Conservation (phyloP, 2,888 invertebrate species). For the Prosapia bicincta region DNA sequence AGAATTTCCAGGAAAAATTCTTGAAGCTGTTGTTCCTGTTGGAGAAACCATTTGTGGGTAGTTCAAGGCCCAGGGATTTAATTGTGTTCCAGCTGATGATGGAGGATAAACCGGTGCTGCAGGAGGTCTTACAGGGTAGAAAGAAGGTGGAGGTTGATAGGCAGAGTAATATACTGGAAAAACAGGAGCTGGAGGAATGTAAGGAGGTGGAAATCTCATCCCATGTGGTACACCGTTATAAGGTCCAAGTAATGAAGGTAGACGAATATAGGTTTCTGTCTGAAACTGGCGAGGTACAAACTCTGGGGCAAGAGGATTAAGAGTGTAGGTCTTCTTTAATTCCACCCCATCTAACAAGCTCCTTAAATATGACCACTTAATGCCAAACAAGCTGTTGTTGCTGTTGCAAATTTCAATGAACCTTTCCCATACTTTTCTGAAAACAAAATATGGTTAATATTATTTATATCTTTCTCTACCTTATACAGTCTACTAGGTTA, state of each 20-base stretch:
- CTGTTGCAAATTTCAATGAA: slow-evolving; percentile 69
- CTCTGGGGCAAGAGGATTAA: slow-evolving; percentile 80
- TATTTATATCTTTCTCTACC: too few relatives aligned
- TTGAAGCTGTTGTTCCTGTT: slow-evolving; percentile 32
- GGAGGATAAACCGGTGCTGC: slow-evolving; percentile 23
- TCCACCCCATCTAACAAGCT: slow-evolving; percentile 70
- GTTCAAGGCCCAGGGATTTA: slow-evolving; percentile 24
- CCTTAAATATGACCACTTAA: slow-evolving; percentile 64
- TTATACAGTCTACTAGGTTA: too few relatives aligned
- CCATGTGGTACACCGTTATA: slow-evolving; percentile 20
- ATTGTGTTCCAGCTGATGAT: slow-evolving; percentile 9
- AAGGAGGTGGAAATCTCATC: slow-evolving; percentile 24
- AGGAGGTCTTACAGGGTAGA: slow-evolving; percentile 30
- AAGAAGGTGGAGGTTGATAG: slow-evolving; percentile 24
- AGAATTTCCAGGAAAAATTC: slow-evolving; percentile 31
- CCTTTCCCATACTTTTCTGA: slow-evolving; percentile 72
- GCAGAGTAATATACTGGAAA: slow-evolving; percentile 32
- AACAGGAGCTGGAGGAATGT: slow-evolving; percentile 26
- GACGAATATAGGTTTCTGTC: slow-evolving; percentile 42
- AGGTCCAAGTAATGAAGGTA: slow-evolving; percentile 31
- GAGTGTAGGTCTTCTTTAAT: slow-evolving; percentile 66
- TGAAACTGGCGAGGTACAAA: slow-evolving; percentile 64
- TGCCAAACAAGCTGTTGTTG: slow-evolving; percentile 67
- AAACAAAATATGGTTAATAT: too few relatives aligned
- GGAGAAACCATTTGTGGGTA: slow-evolving; percentile 31